Base-by-base conservation (phyloP, 1,140 invertebrate genomes). In the Trichonephila clavata region DNA sequence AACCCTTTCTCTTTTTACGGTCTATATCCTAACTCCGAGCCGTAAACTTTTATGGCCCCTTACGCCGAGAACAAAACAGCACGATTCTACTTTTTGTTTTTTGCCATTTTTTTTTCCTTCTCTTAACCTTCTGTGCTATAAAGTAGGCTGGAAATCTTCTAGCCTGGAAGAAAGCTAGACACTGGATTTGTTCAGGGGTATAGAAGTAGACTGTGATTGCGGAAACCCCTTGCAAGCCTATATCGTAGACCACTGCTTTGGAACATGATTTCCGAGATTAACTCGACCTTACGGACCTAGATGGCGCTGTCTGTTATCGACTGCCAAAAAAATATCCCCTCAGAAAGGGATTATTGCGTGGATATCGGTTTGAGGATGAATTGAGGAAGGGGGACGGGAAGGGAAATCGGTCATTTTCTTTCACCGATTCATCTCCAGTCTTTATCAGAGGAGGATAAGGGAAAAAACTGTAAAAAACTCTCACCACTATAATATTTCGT, bases 1-100 rank as follows among this genome's bases (percentile, higher is more conserved):
- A 50, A 57, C 10, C 1, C 71, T 61, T 61, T 90, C 71, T 81
- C 21, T 65, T 91, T 90, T 91, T 91, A 91, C 90, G 90, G 90
- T 63, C 90, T 84, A 84, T 84, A 84, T 63, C 88, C 59, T 39
- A 24, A 90, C 88, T 83, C 59, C 60, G 43, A 84, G 90, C 90
- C 90, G 90, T 91, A 91, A 91, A 91, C 77, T 91, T 91, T 91
- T 91, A 91, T 91, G 80, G 80, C 21, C 77, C 16, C 77, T 80
- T 68, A 68, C 10, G 50, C 65, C 24, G 59, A 20, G 90, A 91
- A 83, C 77, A 91, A 77, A 91, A 90, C 88, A 77, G 68, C 80
- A 43, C 63, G 50, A 27, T 84, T 7, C 20, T 84, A 20, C 7
- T 84, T 32, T 27, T 90, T 80, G n/a, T 80, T 84, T 88, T 88